Percentiles rank a stretch among this genome's conserved stretches.
Evolutionary conservation across 2,113 vertebrate species (phyloP).

Genomic region (Onychostruthus taczanowskii): DNA sequence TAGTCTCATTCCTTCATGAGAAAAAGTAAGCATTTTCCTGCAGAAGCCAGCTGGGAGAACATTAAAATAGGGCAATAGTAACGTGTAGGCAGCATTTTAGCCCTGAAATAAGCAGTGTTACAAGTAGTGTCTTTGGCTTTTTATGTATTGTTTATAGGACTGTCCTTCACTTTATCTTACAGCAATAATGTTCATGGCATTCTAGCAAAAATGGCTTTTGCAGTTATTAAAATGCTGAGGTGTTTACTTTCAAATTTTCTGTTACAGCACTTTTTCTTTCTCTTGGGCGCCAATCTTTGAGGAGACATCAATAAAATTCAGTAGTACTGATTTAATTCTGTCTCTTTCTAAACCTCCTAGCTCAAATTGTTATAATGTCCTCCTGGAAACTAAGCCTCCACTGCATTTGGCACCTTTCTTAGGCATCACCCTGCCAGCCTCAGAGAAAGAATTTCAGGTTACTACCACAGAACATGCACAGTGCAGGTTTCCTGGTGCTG

Average conservation of each 20-base stretch:
- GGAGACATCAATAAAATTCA: neutral
- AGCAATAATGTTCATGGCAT: neutral
- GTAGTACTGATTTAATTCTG: neutral
- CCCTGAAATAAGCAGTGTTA: neutral
- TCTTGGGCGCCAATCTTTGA: neutral
- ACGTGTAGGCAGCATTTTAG: neutral
- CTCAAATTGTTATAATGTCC: neutral
- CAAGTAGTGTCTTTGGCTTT: conserved; percentile 5
- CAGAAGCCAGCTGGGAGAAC: neutral
- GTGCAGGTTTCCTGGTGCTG: neutral
- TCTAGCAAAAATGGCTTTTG: conserved; percentile 25
- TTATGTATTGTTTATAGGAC: conserved; percentile 31
- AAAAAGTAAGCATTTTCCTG: neutral
- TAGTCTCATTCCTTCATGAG: neutral
- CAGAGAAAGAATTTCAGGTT: neutral
- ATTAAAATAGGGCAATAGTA: neutral
- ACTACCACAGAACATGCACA: neutral
- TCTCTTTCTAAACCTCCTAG: neutral
- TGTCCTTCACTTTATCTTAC: neutral
- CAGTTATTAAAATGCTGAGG: conserved; percentile 29
- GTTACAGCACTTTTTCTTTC: neutral
- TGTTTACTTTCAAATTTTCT: conserved; percentile 1
- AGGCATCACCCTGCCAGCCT: neutral
- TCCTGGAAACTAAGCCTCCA: neutral
- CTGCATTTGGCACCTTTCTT: neutral